Evolutionary conservation across 2,113 vertebrate genomes (phyloP).

Genomic region (Paracanthobrama guichenoti): DNA sequence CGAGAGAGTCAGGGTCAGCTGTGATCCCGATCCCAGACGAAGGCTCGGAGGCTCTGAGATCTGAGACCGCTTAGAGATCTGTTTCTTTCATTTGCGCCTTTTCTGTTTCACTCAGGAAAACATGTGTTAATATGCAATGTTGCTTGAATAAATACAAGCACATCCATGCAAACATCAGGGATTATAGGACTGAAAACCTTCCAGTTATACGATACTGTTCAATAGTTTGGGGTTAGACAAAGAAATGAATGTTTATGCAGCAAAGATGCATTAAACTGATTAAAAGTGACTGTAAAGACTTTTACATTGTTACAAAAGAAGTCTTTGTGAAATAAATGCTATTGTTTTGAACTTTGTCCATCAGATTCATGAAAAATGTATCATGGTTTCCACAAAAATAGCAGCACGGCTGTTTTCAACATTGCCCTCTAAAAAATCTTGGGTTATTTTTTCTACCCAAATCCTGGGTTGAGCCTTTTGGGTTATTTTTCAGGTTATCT

Average conservation of each 20-base stretch:
- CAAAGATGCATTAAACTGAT: background rate
- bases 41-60: conserved; percentile 35
- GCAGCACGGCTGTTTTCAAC: too few species aligned
- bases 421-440: too few species aligned
- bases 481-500: too few species aligned
- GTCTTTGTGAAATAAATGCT: too few species aligned
- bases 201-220: background rate
- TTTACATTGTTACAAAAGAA: background rate
- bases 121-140: background rate
- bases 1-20: conserved; percentile 65
- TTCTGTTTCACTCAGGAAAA: conserved; percentile 31
- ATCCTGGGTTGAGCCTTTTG: too few species aligned
- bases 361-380: background rate
- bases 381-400: background rate
- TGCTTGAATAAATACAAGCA: background rate
- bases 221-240: too few species aligned
- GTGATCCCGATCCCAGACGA: conserved; percentile 65
- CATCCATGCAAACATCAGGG: background rate
- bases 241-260: background rate
- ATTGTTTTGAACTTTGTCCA: background rate
- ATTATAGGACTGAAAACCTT: background rate
- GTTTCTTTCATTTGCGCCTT: conserved; percentile 62
- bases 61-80: background rate
- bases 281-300: background rate
- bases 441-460: too few species aligned